Conservation (phyloP, 2,888 invertebrate species). For the Rhorus exstirpatorius region DNA sequence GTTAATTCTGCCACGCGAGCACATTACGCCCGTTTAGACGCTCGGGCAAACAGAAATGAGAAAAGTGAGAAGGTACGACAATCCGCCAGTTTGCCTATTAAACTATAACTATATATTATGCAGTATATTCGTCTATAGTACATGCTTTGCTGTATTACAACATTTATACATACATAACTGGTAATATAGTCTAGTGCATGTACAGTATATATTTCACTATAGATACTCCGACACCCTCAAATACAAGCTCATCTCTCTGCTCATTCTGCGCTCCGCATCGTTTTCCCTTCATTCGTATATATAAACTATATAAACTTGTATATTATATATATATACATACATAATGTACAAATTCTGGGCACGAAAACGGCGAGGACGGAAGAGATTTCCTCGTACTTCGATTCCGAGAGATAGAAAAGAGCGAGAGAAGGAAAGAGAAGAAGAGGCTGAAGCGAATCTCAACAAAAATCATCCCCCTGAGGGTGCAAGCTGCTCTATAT, state of each 20-base stretch:
- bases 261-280: constrained; percentile 44
- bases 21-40: constrained; percentile 74
- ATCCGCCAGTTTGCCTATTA: not conserved
- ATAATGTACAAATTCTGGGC: constrained; percentile 19
- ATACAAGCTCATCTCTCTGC: constrained; percentile 35
- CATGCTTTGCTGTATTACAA: not conserved
- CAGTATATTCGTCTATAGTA: not conserved
- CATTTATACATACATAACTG: not conserved
- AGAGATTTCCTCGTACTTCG: constrained; percentile 70
- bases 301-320: constrained; percentile 13
- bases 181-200: too few relatives aligned
- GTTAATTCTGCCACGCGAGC: constrained; percentile 80
- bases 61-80: constrained; percentile 74
- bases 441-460: constrained; percentile 46
- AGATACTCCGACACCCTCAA: constrained; percentile 19
- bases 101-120: not conserved
- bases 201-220: not conserved
- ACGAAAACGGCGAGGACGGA: constrained; percentile 56
- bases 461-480: constrained; percentile 49
- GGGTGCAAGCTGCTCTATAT: constrained; percentile 37
- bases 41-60: constrained; percentile 74
- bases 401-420: constrained; percentile 63
- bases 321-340: constrained; percentile 7
- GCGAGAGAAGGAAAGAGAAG: constrained; percentile 62
- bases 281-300: constrained; percentile 42